Percentiles rank a stretch among this genome's conserved stretches.
Evolutionary conservation across 2,797 vertebrate species (phyloP).

Genomic region (Scyliorhinus canicula): DNA sequence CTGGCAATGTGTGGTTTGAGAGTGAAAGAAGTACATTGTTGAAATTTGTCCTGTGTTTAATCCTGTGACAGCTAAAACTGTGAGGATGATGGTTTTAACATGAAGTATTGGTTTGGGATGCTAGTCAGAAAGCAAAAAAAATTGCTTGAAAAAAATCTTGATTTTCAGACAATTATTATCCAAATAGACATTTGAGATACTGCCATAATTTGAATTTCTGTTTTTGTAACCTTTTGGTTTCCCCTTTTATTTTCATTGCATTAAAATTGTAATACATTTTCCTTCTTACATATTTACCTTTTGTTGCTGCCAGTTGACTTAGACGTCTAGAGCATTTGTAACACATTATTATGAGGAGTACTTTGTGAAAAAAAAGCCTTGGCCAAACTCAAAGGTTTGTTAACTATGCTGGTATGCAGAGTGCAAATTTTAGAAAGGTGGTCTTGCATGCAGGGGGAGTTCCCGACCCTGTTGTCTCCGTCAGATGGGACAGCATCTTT

Average conservation of each 20-base stretch:
- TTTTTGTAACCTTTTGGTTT: neutral
- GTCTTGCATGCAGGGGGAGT: neutral
- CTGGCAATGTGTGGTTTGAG: neutral
- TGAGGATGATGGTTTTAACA: neutral
- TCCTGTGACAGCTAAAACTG: neutral
- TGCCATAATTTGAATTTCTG: neutral
- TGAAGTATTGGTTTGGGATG: neutral
- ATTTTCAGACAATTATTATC: neutral
- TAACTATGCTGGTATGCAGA: neutral
- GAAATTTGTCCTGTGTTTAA: neutral
- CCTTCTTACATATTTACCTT: neutral
- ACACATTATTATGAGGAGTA: neutral
- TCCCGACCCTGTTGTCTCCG: neutral
- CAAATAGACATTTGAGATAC: neutral
- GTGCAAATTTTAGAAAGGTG: neutral
- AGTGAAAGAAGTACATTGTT: neutral
- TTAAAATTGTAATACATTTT: neutral
- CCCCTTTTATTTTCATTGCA: neutral
- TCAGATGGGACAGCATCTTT: neutral
- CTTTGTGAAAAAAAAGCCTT: neutral
- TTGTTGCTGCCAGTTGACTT: neutral
- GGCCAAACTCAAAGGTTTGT: neutral
- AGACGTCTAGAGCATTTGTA: neutral
- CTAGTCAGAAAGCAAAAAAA: neutral
- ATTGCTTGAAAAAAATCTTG: neutral